Evolutionary conservation across 30 jellyfish, hydroid and myxozoan species (phyloP), one percentile per base, ranked within the genome.

Genomic region (Cassiopea xamachana): DNA sequence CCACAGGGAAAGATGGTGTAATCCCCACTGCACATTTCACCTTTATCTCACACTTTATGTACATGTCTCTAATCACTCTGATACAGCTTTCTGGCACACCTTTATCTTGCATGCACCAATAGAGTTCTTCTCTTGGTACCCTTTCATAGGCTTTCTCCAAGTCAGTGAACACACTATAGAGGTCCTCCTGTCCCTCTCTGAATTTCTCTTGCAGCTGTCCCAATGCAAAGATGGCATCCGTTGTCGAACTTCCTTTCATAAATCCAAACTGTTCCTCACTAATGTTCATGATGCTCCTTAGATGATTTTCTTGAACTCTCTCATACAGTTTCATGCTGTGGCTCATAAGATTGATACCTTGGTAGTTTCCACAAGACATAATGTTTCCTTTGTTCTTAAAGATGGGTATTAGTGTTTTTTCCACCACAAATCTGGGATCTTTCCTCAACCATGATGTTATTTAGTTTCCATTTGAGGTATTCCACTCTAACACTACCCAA

Each of bases 371-470:
- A 55, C 55, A 73, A 2, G 17, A 48, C 81, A 17, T 12, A 86
- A 48, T 45, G 19, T 75, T 0, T 8, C 55, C 46, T 81, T 82
- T 10, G 64, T 81, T 81, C 84, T 81, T 81, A 43, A 50, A 81
- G 17, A 68, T 81, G 27, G 90, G 81, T 81, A 81, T 60, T 10
- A 58, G 83, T 7, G 67, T 81, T 86, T 85, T 81, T 45, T 44
- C 45, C 85, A 0, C 85, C 85, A 68, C 61, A 51, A 59, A 18
- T 81, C 60, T 60, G 90, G 90, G 61, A 81, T 81, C 14, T 62
- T 82, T 81, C 90, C 13, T 3, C 46, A 15, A n/a, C 60, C 85
- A 81, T 9, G 13, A 81, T 55, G 9, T 39, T 81, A 7, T 19
- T 81, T 27, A 81, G 60, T 1, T 12, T 1, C 16, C 1, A 0